Base-by-base conservation (phyloP, 2,888 invertebrate genomes). In the Lasioglossum villosulum region DNA sequence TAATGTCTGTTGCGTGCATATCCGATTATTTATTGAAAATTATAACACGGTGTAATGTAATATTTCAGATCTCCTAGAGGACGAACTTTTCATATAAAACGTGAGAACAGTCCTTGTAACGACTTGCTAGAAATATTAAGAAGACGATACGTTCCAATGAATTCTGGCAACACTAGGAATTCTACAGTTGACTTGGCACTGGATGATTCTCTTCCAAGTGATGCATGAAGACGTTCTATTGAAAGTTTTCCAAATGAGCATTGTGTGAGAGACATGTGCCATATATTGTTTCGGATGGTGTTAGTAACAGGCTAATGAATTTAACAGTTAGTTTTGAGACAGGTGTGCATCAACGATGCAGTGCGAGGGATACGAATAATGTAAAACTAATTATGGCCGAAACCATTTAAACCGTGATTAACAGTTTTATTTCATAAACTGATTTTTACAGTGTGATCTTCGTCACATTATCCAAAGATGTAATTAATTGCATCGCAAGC, bases 81-180 rank as follows among this genome's bases (percentile, higher is more conserved):
- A 71, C 92, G 94, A 78, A 93, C 95, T 42, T 77, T 94, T 48
- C 91, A 92, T 79, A 83, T 90, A 23, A 95, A 93, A 85, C 93
- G 94, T 42, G 95, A 94, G 75, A 94, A 93, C 66, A 95, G 95
- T 89, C 95, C 95, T 16, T 95, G 95, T 82, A 95, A 94, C 81
- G 95, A 95, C 90, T 88, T 95, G 70, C 95, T 95, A 88, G 95
- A 95, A 86, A 95, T 95, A 80, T 90, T 95, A 70, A 90, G 94
- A 90, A 94, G 92, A 85, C 93, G 95, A 68, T 95, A 95, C 74
- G 82, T 93, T 6, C 93, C 94, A 48, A 93, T 94, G 93, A 93
- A 93, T 80, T 94, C 94, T 56, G 93, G 94, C 0, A 92, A 94
- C 45, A 95, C 93, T 80, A 93, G 90, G 86, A 93, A 94, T 87